phyloP scores from a whole-genome alignment of 92 coral and sea anemone genomes.

The Montipora capitata region DNA sequence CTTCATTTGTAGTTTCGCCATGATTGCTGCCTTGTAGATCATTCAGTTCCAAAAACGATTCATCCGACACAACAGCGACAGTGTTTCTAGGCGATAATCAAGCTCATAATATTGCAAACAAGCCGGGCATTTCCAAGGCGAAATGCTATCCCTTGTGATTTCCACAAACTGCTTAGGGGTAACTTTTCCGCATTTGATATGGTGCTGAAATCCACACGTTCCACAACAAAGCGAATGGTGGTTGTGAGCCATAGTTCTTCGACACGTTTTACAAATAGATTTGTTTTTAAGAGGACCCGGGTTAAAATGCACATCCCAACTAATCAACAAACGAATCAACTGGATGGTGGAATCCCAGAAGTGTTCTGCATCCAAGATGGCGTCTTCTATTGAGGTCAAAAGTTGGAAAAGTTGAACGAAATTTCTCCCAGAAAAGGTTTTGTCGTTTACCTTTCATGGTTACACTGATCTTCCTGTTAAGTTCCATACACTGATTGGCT shows the following conservation, averaged over 20 bases:
- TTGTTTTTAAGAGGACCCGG: not conserved
- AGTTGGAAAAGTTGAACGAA: constrained; percentile 15
- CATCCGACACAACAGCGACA: too few relatives aligned
- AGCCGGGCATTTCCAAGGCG: too few relatives aligned
- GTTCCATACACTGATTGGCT: constrained; percentile 11
- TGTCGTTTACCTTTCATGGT: constrained; percentile 3
- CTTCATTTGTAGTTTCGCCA: too few relatives aligned
- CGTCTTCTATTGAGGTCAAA: constrained; percentile 24
- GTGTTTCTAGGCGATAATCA: too few relatives aligned
- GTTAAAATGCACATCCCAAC: constrained; percentile 21
- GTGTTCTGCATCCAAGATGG: constrained; percentile 28
- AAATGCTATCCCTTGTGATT: too few relatives aligned
- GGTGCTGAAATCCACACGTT: not conserved
- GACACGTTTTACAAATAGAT: constrained; percentile 7
- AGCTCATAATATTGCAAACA: too few relatives aligned
- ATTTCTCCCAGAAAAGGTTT: constrained; percentile 17
- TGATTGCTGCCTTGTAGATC: too few relatives aligned
- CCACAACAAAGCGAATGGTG: constrained; percentile 14
- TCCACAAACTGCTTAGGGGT: too few relatives aligned
- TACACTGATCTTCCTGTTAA: constrained; percentile 4
- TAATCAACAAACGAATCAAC: constrained; percentile 5
- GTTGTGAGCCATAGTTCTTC: constrained; percentile 11
- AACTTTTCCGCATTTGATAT: not conserved
- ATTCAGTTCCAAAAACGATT: too few relatives aligned
- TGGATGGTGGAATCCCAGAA: constrained; percentile 3